A percentile compares a stretch with the other conserved stretches of the same genome.
Conservation (phyloP, 1,140 invertebrate species). For the Halyomorpha halys region DNA sequence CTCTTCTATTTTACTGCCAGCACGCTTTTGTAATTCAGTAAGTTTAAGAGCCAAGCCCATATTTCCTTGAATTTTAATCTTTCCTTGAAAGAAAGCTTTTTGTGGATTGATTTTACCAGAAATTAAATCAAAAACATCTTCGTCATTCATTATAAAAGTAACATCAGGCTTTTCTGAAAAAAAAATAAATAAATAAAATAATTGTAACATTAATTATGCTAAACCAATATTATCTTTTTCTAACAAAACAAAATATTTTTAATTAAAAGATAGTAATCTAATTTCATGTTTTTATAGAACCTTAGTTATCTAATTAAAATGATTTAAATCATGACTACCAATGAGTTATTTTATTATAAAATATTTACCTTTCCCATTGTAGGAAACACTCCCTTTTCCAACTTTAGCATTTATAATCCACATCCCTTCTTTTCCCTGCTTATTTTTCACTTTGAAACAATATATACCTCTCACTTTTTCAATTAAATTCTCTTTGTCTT, state of each 20-base stretch:
- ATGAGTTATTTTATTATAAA: too few relatives aligned
- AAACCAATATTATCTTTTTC: too few relatives aligned
- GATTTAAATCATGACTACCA: too few relatives aligned
- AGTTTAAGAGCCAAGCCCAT: constrained; percentile 93
- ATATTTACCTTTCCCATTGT: constrained; percentile 53
- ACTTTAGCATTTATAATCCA: constrained; percentile 87
- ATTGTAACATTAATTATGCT: too few relatives aligned
- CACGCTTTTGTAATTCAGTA: constrained; percentile 67
- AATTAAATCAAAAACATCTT: constrained; percentile 75
- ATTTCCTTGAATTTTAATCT: constrained; percentile 90
- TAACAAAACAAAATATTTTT: too few relatives aligned
- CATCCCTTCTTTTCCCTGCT: constrained; percentile 61
- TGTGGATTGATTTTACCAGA: constrained; percentile 85
- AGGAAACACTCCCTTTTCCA: constrained; percentile 73
- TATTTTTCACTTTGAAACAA: constrained; percentile 74
- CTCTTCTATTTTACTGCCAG: constrained; percentile 57
- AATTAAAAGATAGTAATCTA: too few relatives aligned
- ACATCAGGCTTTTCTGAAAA: constrained; percentile 76
- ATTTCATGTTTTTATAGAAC: too few relatives aligned
- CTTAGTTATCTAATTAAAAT: too few relatives aligned
- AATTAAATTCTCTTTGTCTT: constrained; percentile 69
- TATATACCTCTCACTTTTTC: constrained; percentile 80
- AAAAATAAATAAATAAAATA: constrained; percentile 14
- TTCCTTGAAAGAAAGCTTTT: constrained; percentile 96
- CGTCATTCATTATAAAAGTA: constrained; percentile 76